phyloP scores from a whole-genome alignment of 2,797 vertebrate species.

The Pempheris klunzingeri region DNA sequence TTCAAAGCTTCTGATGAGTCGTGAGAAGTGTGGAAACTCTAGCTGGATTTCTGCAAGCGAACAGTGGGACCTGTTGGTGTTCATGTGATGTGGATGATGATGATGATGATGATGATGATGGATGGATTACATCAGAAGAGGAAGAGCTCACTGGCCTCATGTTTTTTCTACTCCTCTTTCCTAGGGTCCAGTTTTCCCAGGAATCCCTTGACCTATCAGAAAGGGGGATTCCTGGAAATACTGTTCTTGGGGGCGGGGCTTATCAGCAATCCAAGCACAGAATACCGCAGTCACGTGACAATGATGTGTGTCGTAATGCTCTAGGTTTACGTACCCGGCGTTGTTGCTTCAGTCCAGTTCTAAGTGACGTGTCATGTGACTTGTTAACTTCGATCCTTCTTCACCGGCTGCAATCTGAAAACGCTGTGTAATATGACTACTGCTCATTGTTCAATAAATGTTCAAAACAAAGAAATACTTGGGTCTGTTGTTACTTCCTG shows the following conservation, averaged over 20 bases:
- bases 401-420: neutral
- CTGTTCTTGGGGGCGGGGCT: constrained; percentile 99
- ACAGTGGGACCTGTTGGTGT: neutral
- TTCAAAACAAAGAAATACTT: constrained; percentile 1
- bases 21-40: neutral
- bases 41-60: neutral
- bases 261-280: constrained; percentile 59
- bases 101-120: constrained; percentile 5
- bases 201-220: constrained; percentile 95
- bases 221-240: constrained; percentile 99
- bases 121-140: neutral
- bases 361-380: neutral
- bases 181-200: constrained; percentile 99
- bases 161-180: constrained; percentile 86
- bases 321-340: neutral
- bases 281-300: neutral
- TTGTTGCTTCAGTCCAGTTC: neutral
- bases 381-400: neutral
- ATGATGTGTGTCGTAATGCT: neutral
- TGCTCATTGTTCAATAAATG: constrained; percentile 17
- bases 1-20: neutral
- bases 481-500: neutral
- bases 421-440: neutral
- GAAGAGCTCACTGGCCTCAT: neutral
- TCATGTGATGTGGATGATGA: neutral